phyloP scores from a whole-genome alignment of 1,140 invertebrate genomes.

The Drosophila saltans region DNA sequence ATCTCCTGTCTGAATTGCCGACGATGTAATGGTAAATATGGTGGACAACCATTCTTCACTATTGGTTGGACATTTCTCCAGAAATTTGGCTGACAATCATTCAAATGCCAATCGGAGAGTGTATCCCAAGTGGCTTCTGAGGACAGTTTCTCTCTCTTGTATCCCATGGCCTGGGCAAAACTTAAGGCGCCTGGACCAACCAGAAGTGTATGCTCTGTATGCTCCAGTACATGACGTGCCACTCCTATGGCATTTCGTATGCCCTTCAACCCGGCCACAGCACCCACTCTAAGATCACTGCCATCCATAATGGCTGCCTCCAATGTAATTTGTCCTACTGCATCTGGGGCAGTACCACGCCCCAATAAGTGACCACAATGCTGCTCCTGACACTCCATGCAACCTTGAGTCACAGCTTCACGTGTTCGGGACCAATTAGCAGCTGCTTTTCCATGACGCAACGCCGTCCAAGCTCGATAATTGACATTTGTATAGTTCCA shows the following conservation, averaged over 20 bases:
- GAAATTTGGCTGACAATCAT: conserved; percentile 1
- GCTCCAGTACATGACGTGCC: background rate
- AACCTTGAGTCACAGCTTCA: conserved; percentile 35
- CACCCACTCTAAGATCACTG: background rate
- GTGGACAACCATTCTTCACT: background rate
- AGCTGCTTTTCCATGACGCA: background rate
- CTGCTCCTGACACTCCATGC: conserved; percentile 22
- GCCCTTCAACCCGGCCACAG: conserved; percentile 3
- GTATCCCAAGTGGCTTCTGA: background rate
- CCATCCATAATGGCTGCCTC: conserved; percentile 13
- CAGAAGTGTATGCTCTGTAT: background rate
- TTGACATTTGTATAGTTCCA: conserved; percentile 46
- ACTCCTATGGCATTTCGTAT: conserved; percentile 9
- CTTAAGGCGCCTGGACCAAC: background rate
- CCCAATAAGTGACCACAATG: conserved; percentile 27
- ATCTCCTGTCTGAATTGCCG: background rate
- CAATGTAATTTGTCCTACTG: conserved; percentile 23
- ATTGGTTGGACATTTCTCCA: background rate
- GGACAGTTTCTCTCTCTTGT: background rate
- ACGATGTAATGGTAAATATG: background rate
- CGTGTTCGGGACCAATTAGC: conserved; percentile 9
- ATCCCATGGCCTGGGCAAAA: conserved; percentile 7
- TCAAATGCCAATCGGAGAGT: background rate
- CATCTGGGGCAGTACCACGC: background rate
- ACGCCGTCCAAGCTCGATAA: conserved; percentile 31